phyloP scores from a whole-genome alignment of 2,888 invertebrate genomes.

The Steinernema carpocapsae region DNA sequence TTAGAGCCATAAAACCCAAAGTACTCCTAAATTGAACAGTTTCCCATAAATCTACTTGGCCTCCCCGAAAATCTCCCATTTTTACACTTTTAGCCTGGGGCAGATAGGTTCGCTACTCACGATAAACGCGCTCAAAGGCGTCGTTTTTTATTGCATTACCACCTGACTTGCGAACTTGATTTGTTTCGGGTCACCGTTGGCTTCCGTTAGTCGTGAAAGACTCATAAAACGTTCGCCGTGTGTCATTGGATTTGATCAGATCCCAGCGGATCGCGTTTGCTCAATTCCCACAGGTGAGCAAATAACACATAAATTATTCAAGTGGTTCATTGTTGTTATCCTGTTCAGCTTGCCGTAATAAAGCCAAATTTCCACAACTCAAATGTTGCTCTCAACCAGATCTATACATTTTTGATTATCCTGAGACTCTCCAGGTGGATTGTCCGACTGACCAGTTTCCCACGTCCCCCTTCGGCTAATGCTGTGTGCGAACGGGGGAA shows the following conservation, averaged over 20 bases:
- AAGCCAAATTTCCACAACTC: no score
- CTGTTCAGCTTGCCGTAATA: background rate
- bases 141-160: constrained; percentile 5
- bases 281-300: constrained; percentile 29
- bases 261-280: background rate
- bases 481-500: background rate
- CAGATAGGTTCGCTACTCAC: background rate
- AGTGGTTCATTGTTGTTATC: constrained; percentile 4
- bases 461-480: background rate
- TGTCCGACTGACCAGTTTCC: background rate
- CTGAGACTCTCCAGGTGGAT: background rate
- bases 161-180: background rate
- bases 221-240: no score
- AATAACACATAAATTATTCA: constrained; percentile 32
- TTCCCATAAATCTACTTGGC: constrained; percentile 21
- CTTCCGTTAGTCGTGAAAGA: background rate
- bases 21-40: constrained; percentile 22
- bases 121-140: constrained; percentile 3
- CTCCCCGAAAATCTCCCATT: background rate
- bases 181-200: background rate
- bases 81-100: background rate
- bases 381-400: no score
- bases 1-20: background rate
- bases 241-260: no score
- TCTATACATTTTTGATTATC: no score